phyloP scores from a whole-genome alignment of 2,888 invertebrate species.

The Ormyrus rosae region DNA sequence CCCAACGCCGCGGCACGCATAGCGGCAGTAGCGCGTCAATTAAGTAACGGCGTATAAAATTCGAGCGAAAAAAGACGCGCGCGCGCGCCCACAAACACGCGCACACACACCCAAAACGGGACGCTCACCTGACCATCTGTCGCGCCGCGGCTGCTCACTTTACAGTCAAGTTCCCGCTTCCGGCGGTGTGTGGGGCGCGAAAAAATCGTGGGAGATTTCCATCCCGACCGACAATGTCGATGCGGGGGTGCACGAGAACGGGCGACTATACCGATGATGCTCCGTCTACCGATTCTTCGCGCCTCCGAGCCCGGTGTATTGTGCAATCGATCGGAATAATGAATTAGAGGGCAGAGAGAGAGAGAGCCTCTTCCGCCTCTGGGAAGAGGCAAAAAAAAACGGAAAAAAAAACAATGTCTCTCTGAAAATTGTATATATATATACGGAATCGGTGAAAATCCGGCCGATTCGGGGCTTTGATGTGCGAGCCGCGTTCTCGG shows the following conservation, averaged over 20 bases:
- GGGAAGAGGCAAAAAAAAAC: neutral
- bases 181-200: conserved; percentile 12
- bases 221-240: neutral
- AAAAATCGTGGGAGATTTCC: conserved; percentile 10
- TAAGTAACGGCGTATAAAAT: neutral
- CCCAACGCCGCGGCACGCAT: conserved; percentile 5
- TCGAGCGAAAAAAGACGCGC: conserved; percentile 25
- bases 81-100: conserved; percentile 46
- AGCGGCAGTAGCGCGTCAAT: conserved; percentile 14
- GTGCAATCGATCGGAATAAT: no score
- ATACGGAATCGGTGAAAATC: conserved; percentile 68
- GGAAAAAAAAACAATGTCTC: conserved; percentile 49
- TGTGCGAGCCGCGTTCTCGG: conserved; percentile 44
- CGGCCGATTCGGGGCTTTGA: conserved; percentile 35
- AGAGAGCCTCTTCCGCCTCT: no score
- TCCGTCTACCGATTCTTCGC: conserved; percentile 6
- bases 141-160: conserved; percentile 44
- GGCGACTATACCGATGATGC: conserved; percentile 10
- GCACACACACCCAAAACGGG: conserved; percentile 26
- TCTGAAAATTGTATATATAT: conserved; percentile 56
- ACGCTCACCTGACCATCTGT: conserved; percentile 60
- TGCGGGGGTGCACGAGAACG: neutral
- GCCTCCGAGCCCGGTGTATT: neutral
- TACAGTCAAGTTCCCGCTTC: neutral
- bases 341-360: no score